Percentiles rank a stretch among this genome's conserved stretches.
Evolutionary conservation across 2,113 vertebrate species (phyloP).

Genomic region (Crypturellus undulatus): DNA sequence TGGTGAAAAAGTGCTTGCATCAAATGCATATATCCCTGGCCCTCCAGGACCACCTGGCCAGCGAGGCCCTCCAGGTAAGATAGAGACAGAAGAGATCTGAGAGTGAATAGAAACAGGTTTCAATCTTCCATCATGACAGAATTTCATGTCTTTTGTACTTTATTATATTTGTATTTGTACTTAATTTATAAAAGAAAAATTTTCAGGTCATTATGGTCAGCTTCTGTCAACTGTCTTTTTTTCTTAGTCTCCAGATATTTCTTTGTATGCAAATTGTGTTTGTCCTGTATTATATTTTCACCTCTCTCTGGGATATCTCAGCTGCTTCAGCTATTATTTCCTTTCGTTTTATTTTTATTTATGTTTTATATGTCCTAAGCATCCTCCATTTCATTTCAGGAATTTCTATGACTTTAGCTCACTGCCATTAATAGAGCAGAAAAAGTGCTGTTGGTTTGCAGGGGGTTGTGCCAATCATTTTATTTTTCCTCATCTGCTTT

Average conservation of each 20-base stretch:
- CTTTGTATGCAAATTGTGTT: background rate
- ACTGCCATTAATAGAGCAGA: background rate
- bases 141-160: background rate
- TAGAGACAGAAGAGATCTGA: background rate
- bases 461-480: background rate
- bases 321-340: background rate
- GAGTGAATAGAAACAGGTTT: background rate
- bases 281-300: background rate
- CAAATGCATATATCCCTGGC: slow-evolving; percentile 86
- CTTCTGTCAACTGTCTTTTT: background rate
- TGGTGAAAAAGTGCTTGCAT: slow-evolving; percentile 86
- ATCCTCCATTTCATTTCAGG: background rate
- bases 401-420: background rate
- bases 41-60: slow-evolving; percentile 88
- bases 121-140: background rate
- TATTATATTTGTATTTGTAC: background rate
- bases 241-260: background rate
- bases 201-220: background rate
- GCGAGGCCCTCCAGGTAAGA: slow-evolving; percentile 89
- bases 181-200: background rate
- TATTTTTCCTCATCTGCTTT: background rate
- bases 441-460: background rate
- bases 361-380: background rate
- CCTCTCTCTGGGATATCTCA: background rate
- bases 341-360: background rate